Percentiles rank a stretch among this genome's conserved stretches.
These are phyloP conservation scores for Scaptodrosophila lebanonensis DNA, from an alignment of 1,140 invertebrate species.

Conservation along the genomic window DNA sequence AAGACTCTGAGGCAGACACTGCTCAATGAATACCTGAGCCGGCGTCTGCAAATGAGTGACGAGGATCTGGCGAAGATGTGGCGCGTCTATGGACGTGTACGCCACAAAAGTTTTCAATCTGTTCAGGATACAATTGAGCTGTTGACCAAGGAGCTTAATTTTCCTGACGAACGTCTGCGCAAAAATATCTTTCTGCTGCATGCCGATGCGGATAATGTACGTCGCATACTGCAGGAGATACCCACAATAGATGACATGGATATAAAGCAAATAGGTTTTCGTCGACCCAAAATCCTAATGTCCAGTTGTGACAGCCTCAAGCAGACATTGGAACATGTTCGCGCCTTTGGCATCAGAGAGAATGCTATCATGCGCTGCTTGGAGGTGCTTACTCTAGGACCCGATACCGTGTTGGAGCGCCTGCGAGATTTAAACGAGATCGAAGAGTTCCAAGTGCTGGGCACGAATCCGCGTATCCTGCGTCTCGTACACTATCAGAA, in stretches of 20 bases:
- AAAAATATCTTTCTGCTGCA: slow-evolving; percentile 79
- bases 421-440: slow-evolving; percentile 78
- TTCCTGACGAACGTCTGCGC: slow-evolving; percentile 77
- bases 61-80: slow-evolving; percentile 78
- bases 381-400: slow-evolving; percentile 78
- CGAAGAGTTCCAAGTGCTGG: slow-evolving; percentile 79
- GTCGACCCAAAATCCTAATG: slow-evolving; percentile 79
- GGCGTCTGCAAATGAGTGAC: slow-evolving; percentile 77
- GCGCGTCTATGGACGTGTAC: slow-evolving; percentile 78
- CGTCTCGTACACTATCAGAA: slow-evolving; percentile 80
- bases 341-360: slow-evolving; percentile 78
- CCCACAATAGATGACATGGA: slow-evolving; percentile 77
- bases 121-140: slow-evolving; percentile 78
- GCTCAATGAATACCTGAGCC: slow-evolving; percentile 77
- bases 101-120: slow-evolving; percentile 79
- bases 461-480: slow-evolving; percentile 79
- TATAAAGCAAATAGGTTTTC: slow-evolving; percentile 78
- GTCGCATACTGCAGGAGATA: slow-evolving; percentile 79
- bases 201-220: slow-evolving; percentile 78
- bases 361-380: slow-evolving; percentile 78
- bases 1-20: slow-evolving; percentile 78
- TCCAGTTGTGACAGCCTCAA: slow-evolving; percentile 78
- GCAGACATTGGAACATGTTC: slow-evolving; percentile 78
- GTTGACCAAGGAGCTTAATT: slow-evolving; percentile 77
- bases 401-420: slow-evolving; percentile 78